Base-by-base conservation (phyloP, 1,140 invertebrate species). In the Holcopasites calliopsidis region DNA sequence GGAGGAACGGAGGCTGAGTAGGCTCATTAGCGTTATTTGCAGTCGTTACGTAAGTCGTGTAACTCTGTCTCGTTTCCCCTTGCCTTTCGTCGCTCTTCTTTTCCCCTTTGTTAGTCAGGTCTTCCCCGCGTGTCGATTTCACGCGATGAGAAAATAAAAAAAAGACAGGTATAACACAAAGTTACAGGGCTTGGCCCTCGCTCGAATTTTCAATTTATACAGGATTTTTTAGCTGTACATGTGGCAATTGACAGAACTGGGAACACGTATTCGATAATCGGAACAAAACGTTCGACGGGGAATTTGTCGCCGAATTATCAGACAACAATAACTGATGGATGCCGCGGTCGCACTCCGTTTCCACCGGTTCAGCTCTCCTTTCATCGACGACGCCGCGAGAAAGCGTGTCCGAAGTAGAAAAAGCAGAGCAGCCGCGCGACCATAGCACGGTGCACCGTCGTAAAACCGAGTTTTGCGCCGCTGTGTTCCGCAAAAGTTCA, bases 1-100 rank as follows among this genome's bases (percentile, higher is more conserved):
- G 71, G 54, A 74, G 65, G 71, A 58, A 80, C 78, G 78, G 82
- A 88, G 86, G 82, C 84, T 77, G 80, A 87, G 87, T 87, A 87
- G 85, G 87, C 87, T 90, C 90, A 92, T 92, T 92, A 92, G 88
- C 88, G 90, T 92, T 91, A 91, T 90, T 91, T 91, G 88, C 88
- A 79, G 85, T 87, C 87, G 87, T 92, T 92, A 90, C 87, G 86
- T 91, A 92, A 91, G 86, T 85, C 85, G 79, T 16, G 21, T 86
- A 76, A 18, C 50, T 58, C 42, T 26, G 42, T 82, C 77, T 85
- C 76, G 68, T 54, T 66, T 26, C 42, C n/a, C 28, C 31, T 44
- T 13, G 23, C 76, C 31, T 55, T 62, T 35, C 62, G 21, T 71
- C 38, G 28, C 23, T 50, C 40, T 62, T 28, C 33, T 80, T 64